Percentiles rank a stretch among this genome's conserved stretches.
Conservation (phyloP, 2,888 invertebrate species). For the Tillus elongatus region DNA sequence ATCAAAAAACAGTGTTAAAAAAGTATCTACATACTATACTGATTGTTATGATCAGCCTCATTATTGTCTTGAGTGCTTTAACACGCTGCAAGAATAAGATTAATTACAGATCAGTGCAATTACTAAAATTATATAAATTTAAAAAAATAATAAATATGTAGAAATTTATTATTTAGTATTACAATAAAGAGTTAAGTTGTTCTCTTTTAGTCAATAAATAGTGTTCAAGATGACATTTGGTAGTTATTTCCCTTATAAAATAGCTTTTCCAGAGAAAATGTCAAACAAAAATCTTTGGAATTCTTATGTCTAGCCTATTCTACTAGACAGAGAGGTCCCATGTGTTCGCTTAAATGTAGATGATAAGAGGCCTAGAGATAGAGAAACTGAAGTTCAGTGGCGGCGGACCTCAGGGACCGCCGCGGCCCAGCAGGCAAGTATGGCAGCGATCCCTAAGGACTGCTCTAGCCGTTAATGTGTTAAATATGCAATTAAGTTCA, state of each 20-base stretch:
- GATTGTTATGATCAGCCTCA: not conserved
- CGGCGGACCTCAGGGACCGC: constrained; percentile 1
- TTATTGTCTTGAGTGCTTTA: constrained; percentile 1
- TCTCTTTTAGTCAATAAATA: no score
- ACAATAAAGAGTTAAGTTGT: no score
- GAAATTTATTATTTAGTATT: no score
- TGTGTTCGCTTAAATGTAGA: not conserved
- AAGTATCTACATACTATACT: not conserved
- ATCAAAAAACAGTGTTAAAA: not conserved
- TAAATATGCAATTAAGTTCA: no score
- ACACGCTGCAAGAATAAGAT: not conserved
- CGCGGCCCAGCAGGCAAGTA: constrained; percentile 3
- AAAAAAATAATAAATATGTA: not conserved
- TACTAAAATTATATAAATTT: no score
- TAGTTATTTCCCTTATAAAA: not conserved
- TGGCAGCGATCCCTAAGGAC: not conserved
- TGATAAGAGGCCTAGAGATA: not conserved
- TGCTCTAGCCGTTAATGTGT: constrained; percentile 4
- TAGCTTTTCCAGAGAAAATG: not conserved
- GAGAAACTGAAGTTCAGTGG: not conserved
- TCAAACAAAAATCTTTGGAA: not conserved
- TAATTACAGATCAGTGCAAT: no score
- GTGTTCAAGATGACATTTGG: no score
- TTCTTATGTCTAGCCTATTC: constrained; percentile 1
- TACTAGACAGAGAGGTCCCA: not conserved